Evolutionary conservation across 1,140 invertebrate genomes (phyloP), one percentile per base, ranked within the genome.

Genomic region (Epicauta chinensis): DNA sequence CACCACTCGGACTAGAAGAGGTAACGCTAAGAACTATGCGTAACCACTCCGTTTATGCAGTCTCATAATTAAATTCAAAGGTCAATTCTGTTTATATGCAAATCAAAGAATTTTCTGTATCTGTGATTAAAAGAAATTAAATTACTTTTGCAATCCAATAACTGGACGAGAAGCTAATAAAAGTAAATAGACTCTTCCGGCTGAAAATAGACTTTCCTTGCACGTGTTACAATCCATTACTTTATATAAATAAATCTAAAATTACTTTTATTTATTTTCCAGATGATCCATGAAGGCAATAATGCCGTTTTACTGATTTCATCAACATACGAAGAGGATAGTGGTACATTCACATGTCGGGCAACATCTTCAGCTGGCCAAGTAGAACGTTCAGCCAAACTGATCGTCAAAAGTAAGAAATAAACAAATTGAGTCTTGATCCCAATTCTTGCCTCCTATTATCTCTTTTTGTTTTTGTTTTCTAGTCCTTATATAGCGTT

Each of bases 361-460:
- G 91, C 91, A 30, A 90, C 89, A 47, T 93, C 92, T 56, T 83
- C 87, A 51, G 88, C 87, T 63, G 93, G 93, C 71, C 90, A 91
- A 74, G 89, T 89, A 63, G 89, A 94, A 79, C 88, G 89, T 38
- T 92, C 87, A 62, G 91, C 91, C 62, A 89, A 87, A 75, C 84
- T 98, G 77, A 89, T 87, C 76, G 92, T 96, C 75, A 91, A 93
- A 93, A 94, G 93, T 96, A 93, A 93, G 91, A 85, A 87, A 77
- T 91, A 84, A 87, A 76, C 23, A 23, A n/a, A 23, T 23, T 7
- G 4, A 23, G 7, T 23, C 23, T 23, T 23, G 7, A 23, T 23
- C 23, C 23, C 7, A 23, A 5, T 23, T 23, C 4, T 23, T 23
- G 23, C 23, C 23, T 15, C 40, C 16, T 17, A 6, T 17, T 2